phyloP scores from a whole-genome alignment of 2,888 invertebrate genomes.

The Stenotaenia linearis region DNA sequence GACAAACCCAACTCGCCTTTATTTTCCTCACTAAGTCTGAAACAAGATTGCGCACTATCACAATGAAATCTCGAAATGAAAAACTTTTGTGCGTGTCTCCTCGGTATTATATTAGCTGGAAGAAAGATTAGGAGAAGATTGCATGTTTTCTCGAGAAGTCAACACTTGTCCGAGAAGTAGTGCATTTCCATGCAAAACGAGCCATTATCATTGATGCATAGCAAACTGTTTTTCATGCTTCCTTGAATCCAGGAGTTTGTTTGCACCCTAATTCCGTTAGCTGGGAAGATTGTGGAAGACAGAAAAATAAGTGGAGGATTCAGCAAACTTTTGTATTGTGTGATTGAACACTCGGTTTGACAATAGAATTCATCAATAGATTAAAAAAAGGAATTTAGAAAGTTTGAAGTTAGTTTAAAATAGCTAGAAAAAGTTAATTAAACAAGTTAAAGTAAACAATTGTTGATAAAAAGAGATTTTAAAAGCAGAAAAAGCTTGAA shows the following conservation, averaged over 20 bases:
- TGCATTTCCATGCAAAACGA: conserved; percentile 19
- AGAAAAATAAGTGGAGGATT: background rate
- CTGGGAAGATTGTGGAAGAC: background rate
- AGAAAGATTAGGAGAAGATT: background rate
- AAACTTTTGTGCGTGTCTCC: background rate
- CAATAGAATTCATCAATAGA: background rate
- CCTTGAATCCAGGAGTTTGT: conserved; percentile 11
- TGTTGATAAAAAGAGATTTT: too few species aligned
- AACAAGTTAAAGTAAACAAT: too few species aligned
- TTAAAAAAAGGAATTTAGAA: background rate
- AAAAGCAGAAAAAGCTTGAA: too few species aligned
- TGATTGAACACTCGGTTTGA: background rate
- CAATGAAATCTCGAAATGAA: background rate
- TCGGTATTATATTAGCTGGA: background rate
- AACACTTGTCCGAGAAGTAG: conserved; percentile 16
- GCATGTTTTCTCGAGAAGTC: conserved; percentile 5
- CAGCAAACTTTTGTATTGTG: background rate
- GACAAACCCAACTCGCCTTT: background rate
- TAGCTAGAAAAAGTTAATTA: too few species aligned
- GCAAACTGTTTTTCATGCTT: conserved; percentile 21
- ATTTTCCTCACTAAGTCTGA: background rate
- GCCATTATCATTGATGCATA: conserved; percentile 22
- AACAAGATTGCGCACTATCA: background rate
- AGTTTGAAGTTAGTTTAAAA: background rate
- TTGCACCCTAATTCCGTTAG: background rate